Conservation (phyloP, 2,888 invertebrate species). For the Trichopoda pennipes region DNA sequence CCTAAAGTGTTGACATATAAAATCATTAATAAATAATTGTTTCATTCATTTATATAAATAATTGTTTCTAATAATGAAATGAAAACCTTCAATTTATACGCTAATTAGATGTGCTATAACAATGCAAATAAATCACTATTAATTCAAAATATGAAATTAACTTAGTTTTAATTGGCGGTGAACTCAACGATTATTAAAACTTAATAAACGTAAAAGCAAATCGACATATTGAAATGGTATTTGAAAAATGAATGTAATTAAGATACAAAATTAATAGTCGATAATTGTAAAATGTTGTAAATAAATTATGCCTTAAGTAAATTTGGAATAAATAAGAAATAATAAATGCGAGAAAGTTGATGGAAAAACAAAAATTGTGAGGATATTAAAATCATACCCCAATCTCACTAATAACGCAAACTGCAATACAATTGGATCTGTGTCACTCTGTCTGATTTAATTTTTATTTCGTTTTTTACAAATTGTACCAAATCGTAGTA, state of each 20-base stretch:
- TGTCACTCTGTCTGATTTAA: slow-evolving; percentile 33
- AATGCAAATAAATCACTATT: slow-evolving; percentile 1
- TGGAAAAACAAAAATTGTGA: neutral
- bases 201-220: neutral
- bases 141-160: slow-evolving; percentile 21
- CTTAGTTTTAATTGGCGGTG: slow-evolving; percentile 17
- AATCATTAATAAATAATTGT: no score
- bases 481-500: neutral
- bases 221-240: neutral
- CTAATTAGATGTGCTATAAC: slow-evolving; percentile 46
- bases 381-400: slow-evolving; percentile 1
- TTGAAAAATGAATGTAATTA: slow-evolving; percentile 1
- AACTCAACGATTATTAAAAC: neutral
- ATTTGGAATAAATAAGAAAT: neutral
- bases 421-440: neutral
- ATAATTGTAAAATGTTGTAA: no score
- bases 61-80: neutral
- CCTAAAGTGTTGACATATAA: no score
- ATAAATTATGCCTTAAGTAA: neutral
- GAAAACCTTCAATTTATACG: slow-evolving; percentile 40
- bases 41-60: neutral
- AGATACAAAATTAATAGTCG: neutral
- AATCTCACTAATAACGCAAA: neutral
- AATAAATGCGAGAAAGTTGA: neutral
- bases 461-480: slow-evolving; percentile 1